Evolutionary conservation across 2,888 invertebrate genomes (phyloP), one percentile per base, ranked within the genome.

Genomic region (Pyrochroa serraticornis): DNA sequence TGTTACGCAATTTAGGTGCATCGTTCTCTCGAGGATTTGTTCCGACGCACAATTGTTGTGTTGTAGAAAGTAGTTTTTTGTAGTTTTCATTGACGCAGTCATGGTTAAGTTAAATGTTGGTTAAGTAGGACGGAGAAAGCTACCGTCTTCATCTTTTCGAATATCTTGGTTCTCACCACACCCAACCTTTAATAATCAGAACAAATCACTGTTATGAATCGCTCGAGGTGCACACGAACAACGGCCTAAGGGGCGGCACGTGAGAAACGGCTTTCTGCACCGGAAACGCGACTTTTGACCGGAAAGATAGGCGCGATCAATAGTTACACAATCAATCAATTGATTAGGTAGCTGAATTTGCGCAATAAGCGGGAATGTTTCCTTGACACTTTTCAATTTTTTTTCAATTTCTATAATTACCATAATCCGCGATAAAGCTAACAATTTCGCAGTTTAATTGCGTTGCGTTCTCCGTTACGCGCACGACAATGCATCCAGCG

Each of bases 101-200:
- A 59, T 51, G 59, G 52, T 56, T 59, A 57, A 55, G 52, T 56
- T 59, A 57, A 55, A 38, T n/a, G 9, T 45, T 34, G 52, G 13
- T n/a, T 46, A 60, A 59, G 61, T 63, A 47, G 65, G 65, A 9
- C 65, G 50, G 65, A 65, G 65, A 65, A 65, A 63, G 65, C 62
- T 46, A 34, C 46, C 34, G 49, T 37, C 32, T 43, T 38, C 43
- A 34, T 43, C 43, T 43, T 46, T 46, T 48, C 38, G 22, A 22
- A 22, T 22, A 22, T 3, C 22, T 22, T 44, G 30, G 47, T 58
- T 36, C 53, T 48, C 58, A 50, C 54, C 59, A 59, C 59, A 59
- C 59, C 59, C 54, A 44, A 48, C 49, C 43, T 52, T 45, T 31
- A 31, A 34, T 49, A 49, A 56, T 49, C 44, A 50, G 39, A 50